Evolutionary conservation across 1,140 invertebrate genomes (phyloP), one percentile per base, ranked within the genome.

Genomic region (Kradibia gibbosae): DNA sequence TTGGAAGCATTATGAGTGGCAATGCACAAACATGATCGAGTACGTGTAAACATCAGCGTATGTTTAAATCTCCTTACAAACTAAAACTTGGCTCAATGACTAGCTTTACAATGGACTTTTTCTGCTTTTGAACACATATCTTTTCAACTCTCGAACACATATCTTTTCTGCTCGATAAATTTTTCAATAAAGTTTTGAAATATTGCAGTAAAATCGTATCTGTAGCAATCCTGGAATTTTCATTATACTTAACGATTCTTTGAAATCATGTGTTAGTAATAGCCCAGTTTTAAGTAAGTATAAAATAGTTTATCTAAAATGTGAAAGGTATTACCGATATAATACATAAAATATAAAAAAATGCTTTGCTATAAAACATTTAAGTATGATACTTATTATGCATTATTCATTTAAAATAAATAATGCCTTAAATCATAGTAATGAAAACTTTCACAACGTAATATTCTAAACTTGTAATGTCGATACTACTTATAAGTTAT

Each of bases 181-280:
- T 70, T 42, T 70, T 70, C 67, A 45, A 70, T 70, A 70, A 70
- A 70, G 67, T 70, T 70, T 45, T 45, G n/a, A 70, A 70, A 45
- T 42, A 45, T 70, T 70, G 67, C 67, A 34, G 67, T 70, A 45
- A 70, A 70, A 70, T 70, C n/a, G 67, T 70, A 65, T 65, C 31
- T 36, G 60, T 36, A 60, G 60, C 28, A 65, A 65, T 65, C 34
- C 60, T 65, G 60, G 60, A 65, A 65, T 65, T 65, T 65, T 65
- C 60, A 65, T 65, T 65, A 65, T 65, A 65, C 60, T 65, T 65
- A 65, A 65, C 60, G 60, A 65, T 65, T 65, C 60, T 34, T 65
- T 65, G 60, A 65, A 65, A 65, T 36, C 28, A 34, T 65, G 31
- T 65, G 60, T 65, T 36, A 65, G 60, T 65, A 65, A 36, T 36